Evolutionary conservation across 1,140 invertebrate genomes (phyloP).

Genomic region (Ylistrum balloti): DNA sequence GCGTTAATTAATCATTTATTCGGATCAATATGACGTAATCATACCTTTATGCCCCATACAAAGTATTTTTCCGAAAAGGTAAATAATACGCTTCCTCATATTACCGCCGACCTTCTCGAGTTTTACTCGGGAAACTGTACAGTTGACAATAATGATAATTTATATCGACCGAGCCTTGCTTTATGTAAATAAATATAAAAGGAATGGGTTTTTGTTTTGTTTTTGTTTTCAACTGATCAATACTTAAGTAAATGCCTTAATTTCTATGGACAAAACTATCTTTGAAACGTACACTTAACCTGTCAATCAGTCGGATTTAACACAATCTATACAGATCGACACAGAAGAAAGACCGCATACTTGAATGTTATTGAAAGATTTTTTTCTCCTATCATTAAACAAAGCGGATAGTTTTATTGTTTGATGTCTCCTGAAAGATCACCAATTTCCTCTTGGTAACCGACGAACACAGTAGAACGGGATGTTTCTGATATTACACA

Average conservation of each 20-base stretch:
- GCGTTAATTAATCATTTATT: not conserved
- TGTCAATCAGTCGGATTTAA: not conserved
- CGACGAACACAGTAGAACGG: not conserved
- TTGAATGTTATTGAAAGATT: not conserved
- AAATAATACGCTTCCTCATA: not conserved
- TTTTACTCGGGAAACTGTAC: not conserved
- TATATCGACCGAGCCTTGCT: not conserved
- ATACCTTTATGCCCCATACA: not conserved
- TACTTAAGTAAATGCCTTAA: not conserved
- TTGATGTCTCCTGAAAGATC: not conserved
- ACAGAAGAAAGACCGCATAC: not conserved
- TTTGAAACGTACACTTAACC: not conserved
- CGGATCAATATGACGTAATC: not conserved
- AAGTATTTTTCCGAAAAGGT: slow-evolving; percentile 2
- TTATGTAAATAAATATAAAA: slow-evolving; percentile 23
- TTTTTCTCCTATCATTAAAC: not conserved
- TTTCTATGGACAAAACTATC: slow-evolving; percentile 35
- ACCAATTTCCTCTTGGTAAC: slow-evolving; percentile 26
- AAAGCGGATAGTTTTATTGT: not conserved
- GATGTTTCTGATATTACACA: not conserved
- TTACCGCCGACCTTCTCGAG: not conserved
- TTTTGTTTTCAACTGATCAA: not conserved
- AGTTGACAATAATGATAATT: slow-evolving; percentile 20
- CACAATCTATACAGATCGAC: not conserved
- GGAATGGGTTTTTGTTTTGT: not conserved